Conservation (phyloP, 2,113 vertebrate genomes). For the Acanthochromis polyacanthus region DNA sequence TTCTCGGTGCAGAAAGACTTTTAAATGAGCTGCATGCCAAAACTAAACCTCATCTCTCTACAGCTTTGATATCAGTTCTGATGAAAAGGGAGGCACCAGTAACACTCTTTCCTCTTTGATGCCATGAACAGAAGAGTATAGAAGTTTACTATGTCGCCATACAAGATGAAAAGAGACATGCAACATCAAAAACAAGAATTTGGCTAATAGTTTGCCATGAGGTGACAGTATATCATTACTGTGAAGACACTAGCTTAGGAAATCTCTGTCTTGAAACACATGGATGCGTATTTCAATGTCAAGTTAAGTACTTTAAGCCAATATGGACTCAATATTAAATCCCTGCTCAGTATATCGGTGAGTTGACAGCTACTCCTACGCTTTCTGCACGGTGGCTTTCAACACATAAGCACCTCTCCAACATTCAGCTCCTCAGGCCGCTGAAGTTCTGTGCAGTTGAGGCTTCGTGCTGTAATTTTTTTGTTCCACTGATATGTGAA, state of each 20-base stretch:
- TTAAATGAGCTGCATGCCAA: slow-evolving; percentile 50
- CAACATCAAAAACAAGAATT: background rate
- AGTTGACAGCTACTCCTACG: background rate
- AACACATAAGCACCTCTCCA: background rate
- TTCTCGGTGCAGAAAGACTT: slow-evolving; percentile 5
- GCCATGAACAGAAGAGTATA: background rate
- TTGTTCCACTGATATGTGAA: slow-evolving; percentile 67
- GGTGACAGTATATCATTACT: background rate
- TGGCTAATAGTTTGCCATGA: background rate
- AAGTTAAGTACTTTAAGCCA: background rate
- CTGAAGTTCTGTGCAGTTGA: slow-evolving; percentile 18
- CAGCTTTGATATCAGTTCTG: slow-evolving; percentile 14
- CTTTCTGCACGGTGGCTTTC: background rate
- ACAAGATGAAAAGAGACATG: background rate
- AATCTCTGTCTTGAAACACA: background rate
- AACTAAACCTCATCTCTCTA: slow-evolving; percentile 35
- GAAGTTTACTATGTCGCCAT: background rate
- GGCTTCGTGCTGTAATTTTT: slow-evolving; percentile 35
- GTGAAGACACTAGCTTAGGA: background rate
- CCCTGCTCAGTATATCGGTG: background rate
- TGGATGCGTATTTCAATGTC: background rate
- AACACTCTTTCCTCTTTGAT: background rate
- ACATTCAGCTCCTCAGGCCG: background rate
- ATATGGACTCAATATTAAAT: no score
- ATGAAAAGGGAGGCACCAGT: background rate